Base-by-base conservation (phyloP, 2,113 vertebrate genomes). In the Stigmatopora argus region DNA sequence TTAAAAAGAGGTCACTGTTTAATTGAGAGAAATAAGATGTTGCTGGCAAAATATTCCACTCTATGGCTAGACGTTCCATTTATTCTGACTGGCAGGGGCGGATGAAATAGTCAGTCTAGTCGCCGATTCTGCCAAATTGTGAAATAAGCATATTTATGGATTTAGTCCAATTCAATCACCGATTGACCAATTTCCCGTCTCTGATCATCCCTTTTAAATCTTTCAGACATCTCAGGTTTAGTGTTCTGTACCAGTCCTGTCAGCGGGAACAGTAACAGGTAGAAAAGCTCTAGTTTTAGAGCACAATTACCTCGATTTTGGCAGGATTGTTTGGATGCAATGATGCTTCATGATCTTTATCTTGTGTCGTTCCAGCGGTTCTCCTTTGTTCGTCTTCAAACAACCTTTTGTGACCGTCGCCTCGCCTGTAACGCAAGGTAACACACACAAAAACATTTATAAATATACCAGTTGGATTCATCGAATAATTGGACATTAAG, bases 321-420 rank as follows among this genome's bases (percentile, higher is more conserved):
- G 15, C 12, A 31, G 1, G 26, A 31, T 31, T 31, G 26, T 31
- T 31, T 1, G 26, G 26, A 31, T 31, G 26, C 3, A 31, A 31
- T 31, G 26, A 31, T 31, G 1, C 3, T 31, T 31, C 23, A 31
- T 31, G 13, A 56, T 6, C 15, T 31, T 31, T 41, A 19, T 19
- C 5, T 35, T n/a, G 7, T 15, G 9, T 35, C 5, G 31, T 85
- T 77, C 38, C 79, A 94, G 93, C 48, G 85, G 90, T 51, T 93
- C 92, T 59, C 94, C 93, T 9, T 85, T 88, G 19, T 95, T 93
- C 77, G 89, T 88, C 79, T 93, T 96, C 73, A 93, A 92, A 74
- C 94, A 94, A 62, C 91, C 94, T 0, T 90, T 94, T 41, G 82
- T 94, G 65, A 90, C 92, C 44, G 81, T 90, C 10, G 87, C 89